phyloP scores from a whole-genome alignment of 2,797 vertebrate species.

The Todus mexicanus region DNA sequence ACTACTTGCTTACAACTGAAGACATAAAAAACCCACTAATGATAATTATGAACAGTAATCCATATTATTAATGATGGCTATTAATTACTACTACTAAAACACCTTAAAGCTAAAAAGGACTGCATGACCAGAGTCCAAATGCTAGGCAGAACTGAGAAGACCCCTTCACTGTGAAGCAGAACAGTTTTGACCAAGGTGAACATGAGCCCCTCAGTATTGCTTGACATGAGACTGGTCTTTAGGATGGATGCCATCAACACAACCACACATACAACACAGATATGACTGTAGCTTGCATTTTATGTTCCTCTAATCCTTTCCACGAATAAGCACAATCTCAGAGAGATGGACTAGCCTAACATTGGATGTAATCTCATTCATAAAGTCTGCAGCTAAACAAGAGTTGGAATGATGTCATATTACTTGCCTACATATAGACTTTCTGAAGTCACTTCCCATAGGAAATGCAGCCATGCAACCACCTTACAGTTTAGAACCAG shows the following conservation, averaged over 20 bases:
- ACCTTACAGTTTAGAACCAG: background rate
- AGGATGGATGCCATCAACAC: background rate
- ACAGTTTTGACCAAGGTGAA: background rate
- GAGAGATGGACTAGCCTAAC: background rate
- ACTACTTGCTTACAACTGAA: background rate
- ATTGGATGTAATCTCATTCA: background rate
- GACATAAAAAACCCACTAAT: rapidly evolving
- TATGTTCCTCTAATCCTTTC: background rate
- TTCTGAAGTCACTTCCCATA: background rate
- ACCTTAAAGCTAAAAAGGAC: background rate
- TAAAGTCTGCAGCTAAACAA: background rate
- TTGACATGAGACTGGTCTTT: background rate
- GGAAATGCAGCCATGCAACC: background rate
- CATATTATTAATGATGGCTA: background rate
- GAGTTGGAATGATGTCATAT: background rate
- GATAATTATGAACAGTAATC: background rate
- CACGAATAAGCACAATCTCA: background rate
- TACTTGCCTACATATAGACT: background rate
- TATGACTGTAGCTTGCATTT: background rate
- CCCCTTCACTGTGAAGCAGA: background rate
- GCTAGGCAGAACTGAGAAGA: background rate
- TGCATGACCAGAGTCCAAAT: background rate
- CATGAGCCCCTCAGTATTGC: background rate
- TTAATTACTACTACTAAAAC: background rate
- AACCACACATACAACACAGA: background rate